Conservation (phyloP, 2,797 vertebrate species). For the Chromobotia macracanthus region DNA sequence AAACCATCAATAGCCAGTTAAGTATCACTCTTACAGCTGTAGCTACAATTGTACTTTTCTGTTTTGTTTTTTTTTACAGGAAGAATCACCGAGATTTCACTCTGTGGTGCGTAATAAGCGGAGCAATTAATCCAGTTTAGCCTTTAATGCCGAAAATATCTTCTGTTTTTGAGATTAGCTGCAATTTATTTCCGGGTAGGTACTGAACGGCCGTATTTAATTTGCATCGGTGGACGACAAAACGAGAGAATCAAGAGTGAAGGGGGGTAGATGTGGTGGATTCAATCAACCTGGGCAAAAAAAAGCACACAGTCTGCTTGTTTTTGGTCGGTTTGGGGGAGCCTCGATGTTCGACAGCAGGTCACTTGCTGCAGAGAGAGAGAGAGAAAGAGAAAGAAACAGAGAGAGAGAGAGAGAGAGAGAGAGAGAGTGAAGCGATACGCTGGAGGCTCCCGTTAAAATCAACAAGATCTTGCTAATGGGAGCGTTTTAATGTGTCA, state of each 20-base stretch:
- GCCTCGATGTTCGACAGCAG: slow-evolving; percentile 35
- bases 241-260: slow-evolving; percentile 9
- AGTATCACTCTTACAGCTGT: slow-evolving; percentile 57
- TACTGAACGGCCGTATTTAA: slow-evolving; percentile 36
- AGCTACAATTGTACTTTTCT: slow-evolving; percentile 78
- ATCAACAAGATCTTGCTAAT: neutral
- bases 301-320: slow-evolving; percentile 3
- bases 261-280: slow-evolving; percentile 9
- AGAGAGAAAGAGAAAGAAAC: neutral
- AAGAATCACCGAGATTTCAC: slow-evolving; percentile 92
- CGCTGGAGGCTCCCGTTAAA: neutral
- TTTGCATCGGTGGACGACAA: slow-evolving; percentile 35
- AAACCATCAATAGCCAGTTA: slow-evolving; percentile 29
- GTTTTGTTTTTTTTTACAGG: slow-evolving; percentile 81
- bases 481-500: neutral
- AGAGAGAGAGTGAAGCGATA: slow-evolving; percentile 7
- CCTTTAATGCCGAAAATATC: slow-evolving; percentile 35
- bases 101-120: slow-evolving; percentile 85
- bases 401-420: too few species aligned
- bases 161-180: slow-evolving; percentile 50
- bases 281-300: neutral
- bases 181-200: slow-evolving; percentile 53
- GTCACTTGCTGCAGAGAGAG: slow-evolving; percentile 43
- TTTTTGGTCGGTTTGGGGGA: slow-evolving; percentile 23
- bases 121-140: slow-evolving; percentile 64